Percentiles rank a stretch among this genome's conserved stretches.
Conservation (phyloP, 2,888 invertebrate species). For the Ptilodon capucinus region DNA sequence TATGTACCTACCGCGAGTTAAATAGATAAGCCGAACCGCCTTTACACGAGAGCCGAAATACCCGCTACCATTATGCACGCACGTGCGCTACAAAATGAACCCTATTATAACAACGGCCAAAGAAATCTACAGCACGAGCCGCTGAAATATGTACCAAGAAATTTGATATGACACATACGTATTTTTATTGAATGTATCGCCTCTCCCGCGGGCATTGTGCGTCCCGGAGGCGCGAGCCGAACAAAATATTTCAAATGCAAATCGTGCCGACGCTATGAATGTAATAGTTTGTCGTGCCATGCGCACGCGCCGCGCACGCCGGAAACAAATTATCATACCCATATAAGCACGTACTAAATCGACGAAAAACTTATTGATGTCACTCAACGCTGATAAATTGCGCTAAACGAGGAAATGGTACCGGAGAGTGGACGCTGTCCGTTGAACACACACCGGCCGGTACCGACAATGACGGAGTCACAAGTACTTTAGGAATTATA, state of each 20-base stretch:
- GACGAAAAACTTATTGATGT: conserved; percentile 78
- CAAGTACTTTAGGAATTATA: conserved; percentile 49
- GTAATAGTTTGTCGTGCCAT: conserved; percentile 78
- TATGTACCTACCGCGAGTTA: conserved; percentile 35
- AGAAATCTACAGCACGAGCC: conserved; percentile 68
- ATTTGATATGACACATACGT: conserved; percentile 73
- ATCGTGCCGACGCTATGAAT: conserved; percentile 80
- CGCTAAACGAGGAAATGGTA: conserved; percentile 71
- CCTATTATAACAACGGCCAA: conserved; percentile 66
- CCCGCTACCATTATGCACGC: conserved; percentile 61
- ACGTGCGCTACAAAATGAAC: conserved; percentile 71
- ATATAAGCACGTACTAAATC: conserved; percentile 76
- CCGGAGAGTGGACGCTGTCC: conserved; percentile 48
- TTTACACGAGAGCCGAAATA: conserved; percentile 34
- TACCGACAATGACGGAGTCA: conserved; percentile 42
- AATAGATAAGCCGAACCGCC: conserved; percentile 43
- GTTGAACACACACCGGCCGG: conserved; percentile 49
- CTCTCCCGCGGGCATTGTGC: conserved; percentile 70
- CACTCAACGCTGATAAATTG: conserved; percentile 73
- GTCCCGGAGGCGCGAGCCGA: conserved; percentile 68
- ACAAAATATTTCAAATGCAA: conserved; percentile 82
- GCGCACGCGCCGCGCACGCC: conserved; percentile 79
- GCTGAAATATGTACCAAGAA: conserved; percentile 79
- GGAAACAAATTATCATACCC: conserved; percentile 83
- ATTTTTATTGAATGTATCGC: conserved; percentile 63